phyloP scores from a whole-genome alignment of 2,797 vertebrate genomes.

The Chrysocyon brachyurus region DNA sequence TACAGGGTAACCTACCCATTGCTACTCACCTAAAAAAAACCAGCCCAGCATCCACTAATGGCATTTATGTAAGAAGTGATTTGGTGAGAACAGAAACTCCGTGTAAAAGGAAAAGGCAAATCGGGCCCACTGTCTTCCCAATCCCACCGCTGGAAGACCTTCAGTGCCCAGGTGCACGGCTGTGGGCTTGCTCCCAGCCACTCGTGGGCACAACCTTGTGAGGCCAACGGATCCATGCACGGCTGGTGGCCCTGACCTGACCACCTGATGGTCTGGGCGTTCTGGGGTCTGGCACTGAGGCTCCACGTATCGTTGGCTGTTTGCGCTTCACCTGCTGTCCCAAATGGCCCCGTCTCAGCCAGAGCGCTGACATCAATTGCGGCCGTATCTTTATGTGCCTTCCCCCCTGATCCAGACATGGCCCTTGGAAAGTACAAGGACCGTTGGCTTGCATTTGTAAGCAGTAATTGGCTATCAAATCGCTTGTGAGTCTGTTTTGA shows the following conservation, averaged over 20 bases:
- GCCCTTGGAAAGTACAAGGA: not conserved
- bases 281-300: not conserved
- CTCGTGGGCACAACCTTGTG: no score
- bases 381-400: accelerated
- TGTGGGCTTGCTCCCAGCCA: no score
- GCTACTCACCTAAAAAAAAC: not conserved
- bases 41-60: not conserved
- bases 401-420: not conserved
- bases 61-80: not conserved
- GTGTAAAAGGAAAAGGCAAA: not conserved
- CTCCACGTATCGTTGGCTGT: accelerated
- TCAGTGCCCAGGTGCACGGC: not conserved
- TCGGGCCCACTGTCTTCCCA: accelerated
- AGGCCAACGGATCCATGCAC: accelerated
- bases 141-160: not conserved
- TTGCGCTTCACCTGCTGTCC: accelerated
- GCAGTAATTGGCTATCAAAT: constrained; percentile 55
- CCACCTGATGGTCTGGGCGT: accelerated
- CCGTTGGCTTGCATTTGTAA: not conserved
- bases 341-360: accelerated
- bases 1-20: accelerated
- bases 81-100: not conserved
- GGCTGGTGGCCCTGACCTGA: accelerated
- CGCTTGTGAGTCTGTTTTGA: constrained; percentile 69
- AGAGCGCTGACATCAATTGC: accelerated